A percentile compares a stretch with the other conserved stretches of the same genome.
phyloP scores from a whole-genome alignment of 2,113 vertebrate genomes.

The Oreochromis spilurus region DNA sequence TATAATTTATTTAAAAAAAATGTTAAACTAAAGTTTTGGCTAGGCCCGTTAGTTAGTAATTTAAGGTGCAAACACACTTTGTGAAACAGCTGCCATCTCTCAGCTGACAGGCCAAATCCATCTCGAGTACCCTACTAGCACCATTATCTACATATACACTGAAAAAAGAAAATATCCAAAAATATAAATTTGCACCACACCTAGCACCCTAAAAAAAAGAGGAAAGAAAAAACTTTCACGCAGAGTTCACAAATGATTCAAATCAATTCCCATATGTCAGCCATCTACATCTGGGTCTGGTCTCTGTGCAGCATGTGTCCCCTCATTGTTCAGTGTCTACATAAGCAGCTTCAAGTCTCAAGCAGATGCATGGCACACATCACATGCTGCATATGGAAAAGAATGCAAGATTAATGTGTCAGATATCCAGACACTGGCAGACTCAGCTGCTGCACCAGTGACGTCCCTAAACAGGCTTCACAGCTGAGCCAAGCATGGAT shows the following conservation, averaged over 20 bases:
- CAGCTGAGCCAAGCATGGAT: neutral
- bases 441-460: constrained; percentile 14
- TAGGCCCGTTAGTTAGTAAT: neutral
- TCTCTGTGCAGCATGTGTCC: neutral
- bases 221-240: neutral
- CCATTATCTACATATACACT: neutral
- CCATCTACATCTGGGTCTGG: neutral
- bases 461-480: neutral
- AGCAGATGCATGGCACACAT: neutral
- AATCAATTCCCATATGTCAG: neutral
- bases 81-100: neutral
- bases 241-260: neutral
- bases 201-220: neutral
- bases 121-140: neutral
- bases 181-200: neutral
- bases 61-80: neutral
- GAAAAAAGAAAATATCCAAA: neutral
- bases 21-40: neutral
- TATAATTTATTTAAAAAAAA: neutral
- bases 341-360: constrained; percentile 9
- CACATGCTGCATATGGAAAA: constrained; percentile 11
- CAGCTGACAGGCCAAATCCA: neutral
- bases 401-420: constrained; percentile 29
- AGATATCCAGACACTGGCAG: constrained; percentile 1
- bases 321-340: constrained; percentile 8